These are phyloP conservation scores for Peromyscus aztecus DNA, from an alignment of 2,797 vertebrate genomes.

Conservation along the genomic window DNA sequence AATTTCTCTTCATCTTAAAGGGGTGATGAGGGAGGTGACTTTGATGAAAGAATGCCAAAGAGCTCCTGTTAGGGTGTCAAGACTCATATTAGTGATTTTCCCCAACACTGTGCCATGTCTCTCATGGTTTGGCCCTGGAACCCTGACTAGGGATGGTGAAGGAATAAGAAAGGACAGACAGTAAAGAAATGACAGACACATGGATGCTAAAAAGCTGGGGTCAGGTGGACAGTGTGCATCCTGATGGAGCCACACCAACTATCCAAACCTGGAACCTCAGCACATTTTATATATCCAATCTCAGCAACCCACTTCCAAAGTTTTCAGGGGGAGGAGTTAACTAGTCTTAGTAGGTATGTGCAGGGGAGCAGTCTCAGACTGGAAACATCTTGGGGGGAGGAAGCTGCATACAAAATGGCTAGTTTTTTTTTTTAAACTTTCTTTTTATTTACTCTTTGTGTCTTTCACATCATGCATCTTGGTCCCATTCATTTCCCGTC, in stretches of 20 bases:
- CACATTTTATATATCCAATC: background rate
- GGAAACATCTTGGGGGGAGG: background rate
- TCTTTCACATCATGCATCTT: too few species aligned
- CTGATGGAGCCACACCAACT: background rate
- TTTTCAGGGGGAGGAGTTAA: background rate
- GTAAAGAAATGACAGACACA: background rate
- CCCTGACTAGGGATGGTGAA: background rate
- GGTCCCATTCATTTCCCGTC: too few species aligned
- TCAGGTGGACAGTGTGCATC: background rate
- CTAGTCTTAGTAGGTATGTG: background rate
- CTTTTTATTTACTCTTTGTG: too few species aligned
- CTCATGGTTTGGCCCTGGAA: background rate
- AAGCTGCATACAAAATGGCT: background rate
- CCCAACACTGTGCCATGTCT: background rate
- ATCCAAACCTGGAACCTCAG: too few species aligned
- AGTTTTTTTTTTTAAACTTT: background rate
- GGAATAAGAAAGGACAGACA: background rate
- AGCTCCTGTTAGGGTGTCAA: background rate
- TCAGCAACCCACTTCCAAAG: background rate
- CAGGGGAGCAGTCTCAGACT: background rate
- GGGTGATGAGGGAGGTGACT: background rate
- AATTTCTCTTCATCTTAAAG: background rate
- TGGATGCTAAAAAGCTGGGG: background rate
- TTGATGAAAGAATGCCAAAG: background rate
- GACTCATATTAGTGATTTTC: background rate